A percentile compares a stretch with the other conserved stretches of the same genome.
Conservation (phyloP, 1,140 invertebrate species). For the Mycetomoellerius zeteki region DNA sequence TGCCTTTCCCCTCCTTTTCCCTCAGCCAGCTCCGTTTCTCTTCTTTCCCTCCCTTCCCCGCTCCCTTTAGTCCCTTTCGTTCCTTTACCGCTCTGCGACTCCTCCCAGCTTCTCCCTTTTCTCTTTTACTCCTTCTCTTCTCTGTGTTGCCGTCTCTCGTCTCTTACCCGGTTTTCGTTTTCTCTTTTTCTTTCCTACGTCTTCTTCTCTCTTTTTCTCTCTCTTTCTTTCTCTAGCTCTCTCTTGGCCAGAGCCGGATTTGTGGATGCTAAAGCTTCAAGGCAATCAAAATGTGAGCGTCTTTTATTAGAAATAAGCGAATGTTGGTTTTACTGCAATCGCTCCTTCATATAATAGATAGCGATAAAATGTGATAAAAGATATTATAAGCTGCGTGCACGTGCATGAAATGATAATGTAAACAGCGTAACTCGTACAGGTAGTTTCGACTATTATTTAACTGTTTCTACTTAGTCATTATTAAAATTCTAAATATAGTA, state of each 20-base stretch:
- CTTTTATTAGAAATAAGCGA: slow-evolving; percentile 37
- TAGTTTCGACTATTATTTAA: not conserved
- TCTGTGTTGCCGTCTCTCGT: not conserved
- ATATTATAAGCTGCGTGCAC: not conserved
- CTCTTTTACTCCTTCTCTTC: slow-evolving; percentile 36
- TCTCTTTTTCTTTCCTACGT: slow-evolving; percentile 15
- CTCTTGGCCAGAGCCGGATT: slow-evolving; percentile 43
- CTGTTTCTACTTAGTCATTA: not conserved
- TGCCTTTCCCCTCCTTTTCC: not conserved
- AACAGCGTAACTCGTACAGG: not conserved
- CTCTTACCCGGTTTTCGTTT: slow-evolving; percentile 1
- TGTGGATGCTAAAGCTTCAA: not conserved
- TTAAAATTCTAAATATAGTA: not conserved
- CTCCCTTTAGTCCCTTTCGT: slow-evolving; percentile 2
- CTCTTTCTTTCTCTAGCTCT: slow-evolving; percentile 18
- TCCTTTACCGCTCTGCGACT: slow-evolving; percentile 25
- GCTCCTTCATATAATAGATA: not conserved
- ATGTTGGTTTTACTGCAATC: not conserved
- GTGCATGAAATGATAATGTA: not conserved
- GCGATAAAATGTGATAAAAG: not conserved
- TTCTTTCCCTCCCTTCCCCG: not conserved
- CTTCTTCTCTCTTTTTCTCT: not conserved
- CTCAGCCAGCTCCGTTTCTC: not conserved
- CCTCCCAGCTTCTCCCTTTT: slow-evolving; percentile 47
- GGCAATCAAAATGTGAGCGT: slow-evolving; percentile 4